phyloP scores from a whole-genome alignment of 2,888 invertebrate genomes.

The Hirudinaria manillensis region DNA sequence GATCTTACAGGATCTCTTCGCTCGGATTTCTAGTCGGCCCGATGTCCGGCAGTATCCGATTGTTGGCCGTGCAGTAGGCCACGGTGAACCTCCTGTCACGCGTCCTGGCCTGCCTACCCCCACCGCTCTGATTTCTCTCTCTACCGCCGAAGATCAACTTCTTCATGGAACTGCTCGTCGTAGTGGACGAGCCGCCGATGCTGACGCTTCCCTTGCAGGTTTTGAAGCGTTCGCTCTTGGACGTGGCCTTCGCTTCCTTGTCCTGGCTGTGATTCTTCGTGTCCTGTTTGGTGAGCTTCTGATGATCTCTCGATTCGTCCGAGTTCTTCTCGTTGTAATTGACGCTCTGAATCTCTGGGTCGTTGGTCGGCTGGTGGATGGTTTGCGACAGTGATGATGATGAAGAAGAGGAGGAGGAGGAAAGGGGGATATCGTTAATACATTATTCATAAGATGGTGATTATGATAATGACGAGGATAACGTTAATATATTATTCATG shows the following conservation, averaged over 20 bases:
- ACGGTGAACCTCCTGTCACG: slow-evolving; percentile 46
- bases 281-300: no score
- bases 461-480: no score
- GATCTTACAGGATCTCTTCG: slow-evolving; percentile 16
- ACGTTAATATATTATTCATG: no score
- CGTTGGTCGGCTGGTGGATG: background rate
- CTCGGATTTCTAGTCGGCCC: background rate
- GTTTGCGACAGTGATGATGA: no score
- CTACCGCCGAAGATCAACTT: slow-evolving; percentile 11
- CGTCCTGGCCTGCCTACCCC: background rate
- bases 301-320: no score
- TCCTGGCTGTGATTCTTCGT: slow-evolving; percentile 2
- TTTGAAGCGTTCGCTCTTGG: slow-evolving; percentile 6
- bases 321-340: background rate
- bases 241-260: background rate
- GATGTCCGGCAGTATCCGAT: background rate
- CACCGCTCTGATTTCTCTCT: slow-evolving; percentile 6
- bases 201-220: slow-evolving; percentile 10
- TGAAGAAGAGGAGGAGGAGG: no score
- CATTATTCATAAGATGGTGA: no score
- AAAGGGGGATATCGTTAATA: no score
- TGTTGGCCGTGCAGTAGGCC: slow-evolving; percentile 21
- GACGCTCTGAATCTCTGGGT: background rate
- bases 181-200: background rate
- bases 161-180: slow-evolving; percentile 13